Evolutionary conservation across 2,797 vertebrate genomes (phyloP).

Genomic region (Acanthurus tractus): DNA sequence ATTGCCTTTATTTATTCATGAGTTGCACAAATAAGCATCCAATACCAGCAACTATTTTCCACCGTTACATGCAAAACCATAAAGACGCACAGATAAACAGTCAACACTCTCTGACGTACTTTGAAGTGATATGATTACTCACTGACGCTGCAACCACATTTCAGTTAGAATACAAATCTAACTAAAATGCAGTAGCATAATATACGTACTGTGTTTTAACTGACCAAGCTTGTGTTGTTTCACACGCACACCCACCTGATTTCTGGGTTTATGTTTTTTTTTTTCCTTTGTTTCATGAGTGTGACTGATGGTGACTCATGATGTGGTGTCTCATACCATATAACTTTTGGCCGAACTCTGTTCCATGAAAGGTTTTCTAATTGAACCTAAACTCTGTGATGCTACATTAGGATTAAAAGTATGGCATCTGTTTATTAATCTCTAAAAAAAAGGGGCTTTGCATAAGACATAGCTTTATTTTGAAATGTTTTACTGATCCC

Average conservation of each 20-base stretch:
- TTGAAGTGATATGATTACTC: slow-evolving; percentile 1
- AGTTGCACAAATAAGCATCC: neutral
- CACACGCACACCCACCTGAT: neutral
- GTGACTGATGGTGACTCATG: neutral
- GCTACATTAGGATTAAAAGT: neutral
- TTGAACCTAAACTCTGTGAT: neutral
- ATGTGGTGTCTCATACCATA: no score
- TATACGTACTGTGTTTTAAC: no score
- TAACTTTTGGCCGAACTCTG: neutral
- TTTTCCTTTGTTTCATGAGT: neutral
- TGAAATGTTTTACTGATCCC: neutral
- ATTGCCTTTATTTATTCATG: neutral
- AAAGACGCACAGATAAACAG: neutral
- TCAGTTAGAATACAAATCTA: neutral
- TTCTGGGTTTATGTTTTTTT: neutral
- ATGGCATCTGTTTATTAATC: neutral
- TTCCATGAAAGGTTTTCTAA: neutral
- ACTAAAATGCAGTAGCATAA: neutral
- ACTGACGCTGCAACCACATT: neutral
- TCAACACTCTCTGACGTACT: neutral
- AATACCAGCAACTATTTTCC: neutral
- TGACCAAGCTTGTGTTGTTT: no score
- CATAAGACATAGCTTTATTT: neutral
- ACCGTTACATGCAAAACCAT: neutral
- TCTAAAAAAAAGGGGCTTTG: neutral